Evolutionary conservation across 1,140 invertebrate genomes (phyloP), one percentile per base, ranked within the genome.

Genomic region (Calephelis nemesis): DNA sequence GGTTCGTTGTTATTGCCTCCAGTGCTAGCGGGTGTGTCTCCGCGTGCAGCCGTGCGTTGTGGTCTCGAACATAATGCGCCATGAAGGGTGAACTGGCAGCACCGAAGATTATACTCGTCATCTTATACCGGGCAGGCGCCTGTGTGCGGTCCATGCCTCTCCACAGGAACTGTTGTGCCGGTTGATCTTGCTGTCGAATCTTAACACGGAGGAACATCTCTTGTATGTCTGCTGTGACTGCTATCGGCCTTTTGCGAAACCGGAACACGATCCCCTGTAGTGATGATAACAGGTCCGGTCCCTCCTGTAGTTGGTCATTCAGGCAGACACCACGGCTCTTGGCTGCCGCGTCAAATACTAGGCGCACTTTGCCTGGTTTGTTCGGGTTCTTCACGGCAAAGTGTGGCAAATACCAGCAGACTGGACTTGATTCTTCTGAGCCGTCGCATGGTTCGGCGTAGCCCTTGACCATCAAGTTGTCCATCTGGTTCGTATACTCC

Each of bases 141-240:
- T 10, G 0, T 7, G n/a, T 30, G 19, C 65, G 9, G 1, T 72
- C 45, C 0, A 71, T 62, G 1, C 73, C 77, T 8, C 83, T 19
- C 83, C 79, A 84, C 40, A 87, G 64, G 62, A 84, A 87, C 5
- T 73, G 63, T 60, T 85, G 79, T 1, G 68, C 70, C 12, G 71
- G 58, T 19, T 70, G 69, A 50, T 52, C 49, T 52, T 52, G 12
- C 84, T 79, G 48, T 75, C 70, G 5, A 62, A 89, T 76, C 47
- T 76, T 77, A 8, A 82, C 54, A 13, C 73, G 79, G 0, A 87
- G 63, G 42, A 90, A 92, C 87, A 90, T 91, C 10, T 89, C 88
- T 13, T 64, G 30, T 1, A 73, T 76, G 11, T 74, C 74, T 1
- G 69, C 74, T 0, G 47, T 15, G 7, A 76, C 54, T 1, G 65